Base-by-base conservation (phyloP, 92 coral and sea anemone species). In the Chrysogorgia sp. region DNA sequence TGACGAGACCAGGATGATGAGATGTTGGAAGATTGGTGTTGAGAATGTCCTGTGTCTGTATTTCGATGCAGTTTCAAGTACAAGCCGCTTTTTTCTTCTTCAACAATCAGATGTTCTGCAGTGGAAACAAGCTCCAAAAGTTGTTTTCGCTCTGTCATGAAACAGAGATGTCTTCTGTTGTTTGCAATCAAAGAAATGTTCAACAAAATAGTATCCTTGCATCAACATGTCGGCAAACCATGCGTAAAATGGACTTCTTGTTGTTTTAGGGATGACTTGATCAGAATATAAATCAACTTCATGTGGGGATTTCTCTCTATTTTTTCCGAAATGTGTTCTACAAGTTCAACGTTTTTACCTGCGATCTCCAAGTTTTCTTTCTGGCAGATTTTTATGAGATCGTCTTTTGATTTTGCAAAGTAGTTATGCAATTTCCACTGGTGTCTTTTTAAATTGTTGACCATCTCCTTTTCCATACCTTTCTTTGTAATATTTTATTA, bases 61-160 rank as follows among this genome's bases (percentile, higher is more conserved):
- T 26, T 40, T 63, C 35, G 82, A 74, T 28, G 74, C 21, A 41
- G 58, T 33, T 76, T 61, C 41, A 13, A 77, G 59, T 3, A 41
- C 7, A 63, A 77, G 58, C 40, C 24, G 41, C 19, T 67, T 35
- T 41, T 67, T 52, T 66, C n/a, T n/a, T n/a, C 67, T 79, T 79
- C 67, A 33, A 65, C 34, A 24, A 79, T 79, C n/a, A 53, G 34
- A 61, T 64, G 43, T 56, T 71, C 63, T 21, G 83, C 41, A n/a
- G 50, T 70, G 31, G 83, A 63, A 50, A 78, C 37, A 50, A 78
- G 49, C 17, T 78, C 83, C 40, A 78, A 58, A 45, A 78, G 65
- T 45, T 30, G 35, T 78, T 78, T 57, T 63, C 74, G 33, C 75
- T 78, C 75, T 26, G 71, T 76, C 56, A 24, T 20, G 21, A 76